Evolutionary conservation across 1,140 invertebrate species (phyloP).

Genomic region (Cepaea nemoralis): DNA sequence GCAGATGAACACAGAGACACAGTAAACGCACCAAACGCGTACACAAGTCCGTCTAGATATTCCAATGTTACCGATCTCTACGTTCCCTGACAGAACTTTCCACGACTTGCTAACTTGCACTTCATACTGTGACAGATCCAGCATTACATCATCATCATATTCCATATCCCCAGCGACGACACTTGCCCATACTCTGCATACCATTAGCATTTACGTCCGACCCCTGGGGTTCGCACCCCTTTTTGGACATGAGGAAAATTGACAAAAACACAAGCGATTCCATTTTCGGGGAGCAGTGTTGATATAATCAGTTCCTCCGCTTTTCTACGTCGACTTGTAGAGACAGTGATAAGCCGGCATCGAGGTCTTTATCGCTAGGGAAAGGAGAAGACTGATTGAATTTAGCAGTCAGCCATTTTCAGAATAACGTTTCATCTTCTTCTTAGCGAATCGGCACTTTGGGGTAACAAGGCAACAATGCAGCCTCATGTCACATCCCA

Average conservation of each 20-base stretch:
- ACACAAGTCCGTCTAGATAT: too few relatives aligned
- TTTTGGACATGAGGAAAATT: not conserved
- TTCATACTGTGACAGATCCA: not conserved
- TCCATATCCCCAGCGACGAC: not conserved
- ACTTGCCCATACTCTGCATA: conserved; percentile 18
- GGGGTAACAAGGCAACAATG: not conserved
- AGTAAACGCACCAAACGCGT: too few relatives aligned
- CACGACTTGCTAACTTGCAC: not conserved
- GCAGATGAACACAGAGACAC: too few relatives aligned
- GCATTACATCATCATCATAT: conserved; percentile 8
- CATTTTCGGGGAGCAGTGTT: conserved; percentile 1
- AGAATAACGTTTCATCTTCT: conserved; percentile 23
- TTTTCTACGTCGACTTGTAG: too few relatives aligned
- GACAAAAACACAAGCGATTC: not conserved
- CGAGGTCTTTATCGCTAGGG: not conserved
- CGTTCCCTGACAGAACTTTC: not conserved
- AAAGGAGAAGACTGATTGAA: conserved; percentile 1
- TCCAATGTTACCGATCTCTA: not conserved
- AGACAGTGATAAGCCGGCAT: not conserved
- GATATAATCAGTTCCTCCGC: conserved; percentile 4
- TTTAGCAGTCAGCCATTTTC: not conserved
- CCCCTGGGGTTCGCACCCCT: not conserved
- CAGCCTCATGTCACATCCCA: not conserved
- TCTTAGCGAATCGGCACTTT: not conserved
- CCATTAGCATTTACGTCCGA: conserved; percentile 24